These are phyloP conservation scores for Pyrrhosoma nymphula DNA, from an alignment of 2,888 invertebrate species.

Conservation along the genomic window DNA sequence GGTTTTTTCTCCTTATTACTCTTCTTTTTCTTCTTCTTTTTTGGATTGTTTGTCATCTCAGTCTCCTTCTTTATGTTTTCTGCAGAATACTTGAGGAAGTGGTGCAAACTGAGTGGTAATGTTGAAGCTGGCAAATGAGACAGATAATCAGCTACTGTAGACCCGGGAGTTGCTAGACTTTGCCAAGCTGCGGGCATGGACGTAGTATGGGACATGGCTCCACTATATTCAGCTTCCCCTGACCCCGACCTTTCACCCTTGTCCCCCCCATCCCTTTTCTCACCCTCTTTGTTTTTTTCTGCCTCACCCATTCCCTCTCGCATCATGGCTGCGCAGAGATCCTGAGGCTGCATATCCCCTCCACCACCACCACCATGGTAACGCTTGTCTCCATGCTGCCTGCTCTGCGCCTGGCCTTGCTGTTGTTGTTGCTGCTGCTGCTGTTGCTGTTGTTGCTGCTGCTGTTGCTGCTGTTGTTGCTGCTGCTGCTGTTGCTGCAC, in stretches of 20 bases:
- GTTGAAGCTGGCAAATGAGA: constrained; percentile 88
- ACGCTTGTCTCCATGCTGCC: constrained; percentile 68
- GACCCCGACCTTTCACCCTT: constrained; percentile 71
- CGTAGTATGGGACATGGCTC: constrained; percentile 73
- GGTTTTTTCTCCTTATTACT: constrained; percentile 90
- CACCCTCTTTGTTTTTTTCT: constrained; percentile 69
- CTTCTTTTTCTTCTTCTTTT: constrained; percentile 90
- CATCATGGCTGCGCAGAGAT: constrained; percentile 72
- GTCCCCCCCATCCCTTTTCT: constrained; percentile 71
- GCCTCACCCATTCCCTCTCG: constrained; percentile 69
- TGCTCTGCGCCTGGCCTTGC: constrained; percentile 71
- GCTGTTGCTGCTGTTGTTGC: constrained; percentile 78
- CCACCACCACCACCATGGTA: constrained; percentile 68
- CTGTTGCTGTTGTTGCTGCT: constrained; percentile 77
- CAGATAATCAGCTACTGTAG: constrained; percentile 91
- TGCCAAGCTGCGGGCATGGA: constrained; percentile 85
- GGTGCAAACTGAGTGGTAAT: constrained; percentile 88
- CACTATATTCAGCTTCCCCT: constrained; percentile 71
- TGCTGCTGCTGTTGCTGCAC: constrained; percentile 73
- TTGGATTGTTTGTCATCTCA: constrained; percentile 77
- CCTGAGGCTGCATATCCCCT: constrained; percentile 72
- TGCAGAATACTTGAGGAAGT: constrained; percentile 90
- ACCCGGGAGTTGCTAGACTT: constrained; percentile 85
- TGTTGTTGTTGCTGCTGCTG: constrained; percentile 77
- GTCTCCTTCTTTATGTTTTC: constrained; percentile 88